phyloP scores from a whole-genome alignment of 2,888 invertebrate genomes.

The Bruchidius siliquastri region DNA sequence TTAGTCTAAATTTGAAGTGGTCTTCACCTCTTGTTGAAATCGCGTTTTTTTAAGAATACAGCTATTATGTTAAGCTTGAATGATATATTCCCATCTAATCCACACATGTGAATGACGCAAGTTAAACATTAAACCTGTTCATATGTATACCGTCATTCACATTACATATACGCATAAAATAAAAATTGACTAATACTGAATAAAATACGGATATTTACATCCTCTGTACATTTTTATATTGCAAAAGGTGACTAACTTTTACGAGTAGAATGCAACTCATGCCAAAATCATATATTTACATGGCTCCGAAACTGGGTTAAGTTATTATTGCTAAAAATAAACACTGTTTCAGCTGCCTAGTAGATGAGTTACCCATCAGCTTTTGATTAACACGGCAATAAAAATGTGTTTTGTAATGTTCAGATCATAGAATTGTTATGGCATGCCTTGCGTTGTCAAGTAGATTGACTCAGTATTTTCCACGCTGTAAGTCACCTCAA shows the following conservation, averaged over 20 bases:
- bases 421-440: neutral
- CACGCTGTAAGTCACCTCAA: too few species aligned
- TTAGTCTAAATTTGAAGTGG: too few species aligned
- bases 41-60: too few species aligned
- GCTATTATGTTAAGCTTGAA: neutral
- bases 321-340: neutral
- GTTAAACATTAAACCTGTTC: neutral
- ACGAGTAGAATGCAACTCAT: neutral
- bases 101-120: neutral
- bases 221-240: neutral
- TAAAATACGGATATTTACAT: neutral
- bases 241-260: neutral
- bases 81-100: neutral
- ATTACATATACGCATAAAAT: neutral
- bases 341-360: neutral
- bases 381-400: neutral
- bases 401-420: neutral
- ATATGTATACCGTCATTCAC: neutral
- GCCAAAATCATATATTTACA: neutral
- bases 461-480: neutral
- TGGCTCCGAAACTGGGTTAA: neutral
- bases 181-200: neutral
- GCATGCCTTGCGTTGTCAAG: neutral
- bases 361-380: neutral
- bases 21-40: too few species aligned